These are phyloP conservation scores for Stramonita haemastoma DNA, from an alignment of 2,888 invertebrate species.

Conservation along the genomic window DNA sequence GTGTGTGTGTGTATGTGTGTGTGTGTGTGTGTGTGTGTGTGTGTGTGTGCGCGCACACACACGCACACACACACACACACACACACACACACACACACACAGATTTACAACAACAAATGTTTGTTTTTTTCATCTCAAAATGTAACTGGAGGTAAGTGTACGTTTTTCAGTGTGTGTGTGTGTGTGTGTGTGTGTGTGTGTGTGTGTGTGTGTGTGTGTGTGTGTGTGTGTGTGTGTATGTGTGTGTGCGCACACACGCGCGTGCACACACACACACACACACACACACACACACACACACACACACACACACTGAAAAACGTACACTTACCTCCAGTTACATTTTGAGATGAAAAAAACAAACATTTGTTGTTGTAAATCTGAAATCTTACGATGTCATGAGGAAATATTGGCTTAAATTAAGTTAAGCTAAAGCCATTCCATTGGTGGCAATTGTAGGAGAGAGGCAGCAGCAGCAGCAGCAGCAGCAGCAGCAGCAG, in stretches of 20 bases:
- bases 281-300: background rate
- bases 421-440: no score
- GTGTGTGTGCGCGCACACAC: background rate
- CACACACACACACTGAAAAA: background rate
- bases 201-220: background rate
- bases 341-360: no score
- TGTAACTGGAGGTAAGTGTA: no score
- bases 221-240: background rate
- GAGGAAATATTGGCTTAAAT: no score
- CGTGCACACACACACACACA: background rate
- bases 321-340: no score
- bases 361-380: no score
- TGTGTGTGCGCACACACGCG: no score
- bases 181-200: background rate
- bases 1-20: background rate
- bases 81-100: constrained; percentile 6
- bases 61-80: constrained; percentile 1
- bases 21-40: constrained; percentile 2
- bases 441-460: no score
- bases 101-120: constrained; percentile 20
- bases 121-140: no score
- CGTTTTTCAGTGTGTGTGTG: background rate
- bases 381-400: no score
- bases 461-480: no score
- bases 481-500: background rate